A percentile compares a stretch with the other conserved stretches of the same genome.
Evolutionary conservation across 2,888 invertebrate species (phyloP).

Genomic region (Pseudococcus longispinus): DNA sequence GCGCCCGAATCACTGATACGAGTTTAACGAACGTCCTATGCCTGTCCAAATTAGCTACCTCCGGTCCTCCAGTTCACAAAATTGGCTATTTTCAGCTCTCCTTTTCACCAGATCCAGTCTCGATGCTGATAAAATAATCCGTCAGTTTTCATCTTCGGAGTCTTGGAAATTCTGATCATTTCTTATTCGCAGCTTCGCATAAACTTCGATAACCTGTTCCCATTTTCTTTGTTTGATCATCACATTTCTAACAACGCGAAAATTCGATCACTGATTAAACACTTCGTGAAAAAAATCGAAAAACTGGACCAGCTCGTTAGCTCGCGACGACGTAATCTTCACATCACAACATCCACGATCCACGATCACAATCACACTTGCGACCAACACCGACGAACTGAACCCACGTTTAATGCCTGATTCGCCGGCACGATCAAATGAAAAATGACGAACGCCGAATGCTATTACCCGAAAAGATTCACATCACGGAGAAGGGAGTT

Average conservation of each 20-base stretch:
- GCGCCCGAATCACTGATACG: too few relatives aligned
- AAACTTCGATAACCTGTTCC: too few relatives aligned
- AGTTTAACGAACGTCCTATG: neutral
- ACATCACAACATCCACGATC: slow-evolving; percentile 13
- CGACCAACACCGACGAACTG: neutral
- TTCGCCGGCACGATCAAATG: slow-evolving; percentile 47
- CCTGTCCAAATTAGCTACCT: too few relatives aligned
- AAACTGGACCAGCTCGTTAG: neutral
- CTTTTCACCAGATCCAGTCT: too few relatives aligned
- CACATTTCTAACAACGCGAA: neutral
- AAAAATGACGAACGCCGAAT: slow-evolving; percentile 48
- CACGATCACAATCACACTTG: slow-evolving; percentile 11
- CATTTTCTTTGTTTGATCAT: too few relatives aligned
- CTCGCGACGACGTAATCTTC: neutral
- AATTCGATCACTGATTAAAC: neutral
- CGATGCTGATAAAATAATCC: too few relatives aligned
- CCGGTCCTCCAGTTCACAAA: neutral
- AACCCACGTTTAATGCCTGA: slow-evolving; percentile 12
- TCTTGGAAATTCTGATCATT: neutral
- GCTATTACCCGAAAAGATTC: slow-evolving; percentile 44
- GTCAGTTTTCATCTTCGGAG: neutral
- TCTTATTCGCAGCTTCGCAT: neutral
- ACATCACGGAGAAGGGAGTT: slow-evolving; percentile 42
- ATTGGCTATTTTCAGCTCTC: too few relatives aligned
- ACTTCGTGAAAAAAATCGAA: neutral